A percentile compares a stretch with the other conserved stretches of the same genome.
Evolutionary conservation across 2,888 invertebrate species (phyloP).

Genomic region (Protodeltote pygarga): DNA sequence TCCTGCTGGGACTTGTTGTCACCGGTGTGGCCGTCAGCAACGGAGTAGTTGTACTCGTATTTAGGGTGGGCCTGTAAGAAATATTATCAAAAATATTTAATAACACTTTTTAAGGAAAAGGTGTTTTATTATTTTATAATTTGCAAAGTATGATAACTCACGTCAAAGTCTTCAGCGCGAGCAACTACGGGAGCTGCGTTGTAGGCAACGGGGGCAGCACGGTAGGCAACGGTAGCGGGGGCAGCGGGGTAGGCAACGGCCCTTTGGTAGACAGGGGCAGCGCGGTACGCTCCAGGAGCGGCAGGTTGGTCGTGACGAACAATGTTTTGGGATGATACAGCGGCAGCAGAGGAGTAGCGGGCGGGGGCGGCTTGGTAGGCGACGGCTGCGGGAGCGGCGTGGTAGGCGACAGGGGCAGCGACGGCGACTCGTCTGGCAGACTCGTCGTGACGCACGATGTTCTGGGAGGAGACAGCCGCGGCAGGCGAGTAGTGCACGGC

Average conservation of each 20-base stretch:
- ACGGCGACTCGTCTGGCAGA: too few species aligned
- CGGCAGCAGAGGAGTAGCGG: slow-evolving; percentile 64
- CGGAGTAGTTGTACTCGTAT: slow-evolving; percentile 72
- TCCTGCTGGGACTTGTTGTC: slow-evolving; percentile 77
- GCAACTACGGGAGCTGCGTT: slow-evolving; percentile 52
- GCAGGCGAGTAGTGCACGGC: too few species aligned
- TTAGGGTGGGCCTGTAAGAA: slow-evolving; percentile 41
- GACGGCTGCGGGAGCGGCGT: too few species aligned
- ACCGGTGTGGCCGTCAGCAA: slow-evolving; percentile 75
- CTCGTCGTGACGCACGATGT: too few species aligned
- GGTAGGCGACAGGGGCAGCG: too few species aligned
- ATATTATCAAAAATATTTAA: background rate
- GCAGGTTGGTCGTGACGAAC: slow-evolving; percentile 62
- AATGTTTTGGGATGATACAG: slow-evolving; percentile 61
- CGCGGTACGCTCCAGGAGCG: slow-evolving; percentile 35
- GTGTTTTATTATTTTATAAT: background rate
- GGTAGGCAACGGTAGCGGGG: slow-evolving; percentile 42
- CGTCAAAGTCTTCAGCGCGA: slow-evolving; percentile 46
- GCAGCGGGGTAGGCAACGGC: slow-evolving; percentile 57
- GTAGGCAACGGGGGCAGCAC: slow-evolving; percentile 40
- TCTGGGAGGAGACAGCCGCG: too few species aligned
- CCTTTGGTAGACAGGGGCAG: slow-evolving; percentile 35
- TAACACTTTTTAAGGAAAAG: background rate
- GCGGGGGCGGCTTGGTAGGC: slow-evolving; percentile 63
- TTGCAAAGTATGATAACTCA: background rate